These are phyloP conservation scores for Arvicanthis niloticus DNA, from an alignment of 2,113 vertebrate genomes.

Conservation along the genomic window DNA sequence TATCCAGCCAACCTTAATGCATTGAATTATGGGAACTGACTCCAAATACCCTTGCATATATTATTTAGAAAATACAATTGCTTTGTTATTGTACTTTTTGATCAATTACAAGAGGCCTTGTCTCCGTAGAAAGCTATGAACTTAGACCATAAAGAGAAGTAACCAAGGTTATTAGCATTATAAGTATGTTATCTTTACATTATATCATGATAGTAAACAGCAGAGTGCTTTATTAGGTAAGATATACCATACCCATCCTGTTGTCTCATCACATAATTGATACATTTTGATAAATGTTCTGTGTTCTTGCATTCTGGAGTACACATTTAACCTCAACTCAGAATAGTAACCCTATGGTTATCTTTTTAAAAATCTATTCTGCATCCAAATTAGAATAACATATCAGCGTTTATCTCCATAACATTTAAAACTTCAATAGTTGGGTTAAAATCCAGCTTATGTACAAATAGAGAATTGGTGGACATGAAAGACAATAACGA, in stretches of 20 bases:
- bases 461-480: not conserved
- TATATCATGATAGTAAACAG: slow-evolving; percentile 64
- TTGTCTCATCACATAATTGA: slow-evolving; percentile 50
- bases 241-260: slow-evolving; percentile 7
- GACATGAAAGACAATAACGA: not conserved
- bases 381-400: slow-evolving; percentile 46
- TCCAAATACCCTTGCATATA: slow-evolving; percentile 56
- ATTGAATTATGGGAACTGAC: slow-evolving; percentile 70
- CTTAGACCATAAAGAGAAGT: slow-evolving; percentile 67
- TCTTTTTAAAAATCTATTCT: slow-evolving; percentile 57
- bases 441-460: slow-evolving; percentile 41
- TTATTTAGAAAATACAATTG: slow-evolving; percentile 70
- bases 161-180: slow-evolving; percentile 63
- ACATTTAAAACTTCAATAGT: slow-evolving; percentile 20
- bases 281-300: slow-evolving; percentile 67
- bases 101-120: slow-evolving; percentile 66
- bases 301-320: slow-evolving; percentile 36
- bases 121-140: slow-evolving; percentile 75
- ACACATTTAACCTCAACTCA: slow-evolving; percentile 54
- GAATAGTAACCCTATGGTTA: slow-evolving; percentile 45
- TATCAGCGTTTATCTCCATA: not conserved
- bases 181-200: slow-evolving; percentile 63
- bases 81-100: slow-evolving; percentile 64
- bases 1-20: slow-evolving; percentile 56
- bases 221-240: slow-evolving; percentile 67